phyloP scores from a whole-genome alignment of 1,140 invertebrate genomes.

The Hyles vespertilio region DNA sequence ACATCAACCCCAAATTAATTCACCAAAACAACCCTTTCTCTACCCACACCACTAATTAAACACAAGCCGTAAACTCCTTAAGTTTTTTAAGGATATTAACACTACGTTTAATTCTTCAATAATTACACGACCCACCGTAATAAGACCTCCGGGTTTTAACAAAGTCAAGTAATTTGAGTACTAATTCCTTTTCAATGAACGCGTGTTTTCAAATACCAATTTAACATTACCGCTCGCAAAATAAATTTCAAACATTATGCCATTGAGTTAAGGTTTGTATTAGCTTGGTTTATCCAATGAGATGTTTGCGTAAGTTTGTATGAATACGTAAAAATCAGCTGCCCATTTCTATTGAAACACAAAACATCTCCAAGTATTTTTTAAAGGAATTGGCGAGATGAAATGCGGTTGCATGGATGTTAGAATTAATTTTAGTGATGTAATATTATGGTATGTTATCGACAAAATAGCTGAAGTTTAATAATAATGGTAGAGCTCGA shows the following conservation, averaged over 20 bases:
- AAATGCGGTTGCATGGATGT: conserved; percentile 48
- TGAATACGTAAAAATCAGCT: conserved; percentile 45
- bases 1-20: too few species aligned
- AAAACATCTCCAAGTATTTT: conserved; percentile 56
- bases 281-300: too few species aligned
- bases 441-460: conserved; percentile 18
- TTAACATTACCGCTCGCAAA: background rate
- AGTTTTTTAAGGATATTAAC: conserved; percentile 33
- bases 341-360: conserved; percentile 49
- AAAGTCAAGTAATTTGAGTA: conserved; percentile 70
- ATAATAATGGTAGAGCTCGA: too few species aligned
- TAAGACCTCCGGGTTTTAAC: conserved; percentile 38
- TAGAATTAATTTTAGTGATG: conserved; percentile 35
- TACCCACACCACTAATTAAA: conserved; percentile 15
- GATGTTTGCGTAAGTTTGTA: background rate
- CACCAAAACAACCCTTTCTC: conserved; percentile 3
- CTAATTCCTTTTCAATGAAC: conserved; percentile 44
- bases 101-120: conserved; percentile 60
- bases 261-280: too few species aligned
- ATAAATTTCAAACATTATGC: too few species aligned
- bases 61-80: conserved; percentile 8
- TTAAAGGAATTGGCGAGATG: conserved; percentile 52
- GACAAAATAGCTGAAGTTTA: background rate
- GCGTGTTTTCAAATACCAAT: conserved; percentile 17
- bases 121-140: conserved; percentile 43